These are phyloP conservation scores for Acanthaster planci DNA, from an alignment of 35 echinoderm and acorn worm species.

Conservation along the genomic window DNA sequence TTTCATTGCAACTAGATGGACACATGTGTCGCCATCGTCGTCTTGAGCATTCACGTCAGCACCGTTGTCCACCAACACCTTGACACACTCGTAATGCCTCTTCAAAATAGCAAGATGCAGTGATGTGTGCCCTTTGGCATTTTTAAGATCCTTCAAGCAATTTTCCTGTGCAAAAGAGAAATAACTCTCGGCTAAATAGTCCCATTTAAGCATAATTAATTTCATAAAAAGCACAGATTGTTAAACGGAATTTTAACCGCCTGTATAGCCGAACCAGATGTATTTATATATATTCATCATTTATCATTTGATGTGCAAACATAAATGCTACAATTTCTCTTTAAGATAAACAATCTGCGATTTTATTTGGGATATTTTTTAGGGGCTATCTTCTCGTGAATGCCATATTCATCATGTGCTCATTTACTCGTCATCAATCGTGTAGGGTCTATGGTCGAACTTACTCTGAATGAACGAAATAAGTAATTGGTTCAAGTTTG, in stretches of 20 bases:
- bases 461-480: no score
- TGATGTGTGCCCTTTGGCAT: background rate
- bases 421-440: no score
- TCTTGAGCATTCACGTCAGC: conserved; percentile 44
- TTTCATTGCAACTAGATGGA: no score
- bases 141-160: conserved; percentile 2
- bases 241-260: background rate
- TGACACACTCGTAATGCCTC: background rate
- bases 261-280: background rate
- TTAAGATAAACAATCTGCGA: no score
- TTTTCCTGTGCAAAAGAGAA: background rate
- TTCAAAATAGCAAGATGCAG: conserved; percentile 1
- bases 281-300: background rate
- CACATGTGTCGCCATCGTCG: conserved; percentile 29
- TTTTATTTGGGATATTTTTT: no score
- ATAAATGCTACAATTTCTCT: no score
- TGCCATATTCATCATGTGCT: no score
- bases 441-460: no score
- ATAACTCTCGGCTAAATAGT: background rate
- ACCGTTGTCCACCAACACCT: conserved; percentile 16
- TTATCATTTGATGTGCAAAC: no score
- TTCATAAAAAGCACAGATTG: background rate
- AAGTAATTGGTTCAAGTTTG: no score
- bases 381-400: no score
- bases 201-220: background rate